phyloP scores from a whole-genome alignment of 2,797 vertebrate genomes.

The Oreortyx pictus region DNA sequence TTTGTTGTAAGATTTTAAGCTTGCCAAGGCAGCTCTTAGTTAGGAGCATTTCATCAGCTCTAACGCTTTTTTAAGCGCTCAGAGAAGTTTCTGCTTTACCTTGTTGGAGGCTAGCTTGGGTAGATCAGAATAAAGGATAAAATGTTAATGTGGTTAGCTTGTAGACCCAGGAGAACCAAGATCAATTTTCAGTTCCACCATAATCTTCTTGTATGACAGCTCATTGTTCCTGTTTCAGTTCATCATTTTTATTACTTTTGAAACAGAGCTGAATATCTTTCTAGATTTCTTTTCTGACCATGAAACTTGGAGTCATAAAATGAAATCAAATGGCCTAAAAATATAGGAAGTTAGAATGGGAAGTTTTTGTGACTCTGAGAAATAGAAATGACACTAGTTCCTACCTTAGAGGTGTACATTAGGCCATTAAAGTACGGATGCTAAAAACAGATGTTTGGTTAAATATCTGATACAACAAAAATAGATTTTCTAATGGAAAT shows the following conservation, averaged over 20 bases:
- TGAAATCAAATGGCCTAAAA: not conserved
- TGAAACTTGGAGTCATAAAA: not conserved
- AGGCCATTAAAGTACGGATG: not conserved
- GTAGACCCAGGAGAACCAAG: constrained; percentile 3
- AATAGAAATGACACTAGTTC: not conserved
- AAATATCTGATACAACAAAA: not conserved
- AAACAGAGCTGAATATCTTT: not conserved
- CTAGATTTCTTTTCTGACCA: not conserved
- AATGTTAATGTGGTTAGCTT: not conserved
- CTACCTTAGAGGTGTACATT: not conserved
- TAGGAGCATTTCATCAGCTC: not conserved
- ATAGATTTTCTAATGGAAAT: not conserved
- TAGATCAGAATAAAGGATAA: not conserved
- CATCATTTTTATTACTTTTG: constrained; percentile 18
- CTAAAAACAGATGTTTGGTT: not conserved
- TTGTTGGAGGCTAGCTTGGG: not conserved
- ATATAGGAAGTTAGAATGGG: not conserved
- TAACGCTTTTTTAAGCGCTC: not conserved
- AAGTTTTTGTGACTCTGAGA: not conserved
- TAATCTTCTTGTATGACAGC: not conserved
- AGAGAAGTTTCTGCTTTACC: not conserved
- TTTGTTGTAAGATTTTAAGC: not conserved
- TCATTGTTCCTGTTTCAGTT: constrained; percentile 43
- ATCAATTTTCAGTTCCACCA: not conserved
- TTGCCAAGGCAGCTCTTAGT: not conserved